Evolutionary conservation across 2,113 vertebrate genomes (phyloP), one percentile per base, ranked within the genome.

Genomic region (Tringa solitaria): DNA sequence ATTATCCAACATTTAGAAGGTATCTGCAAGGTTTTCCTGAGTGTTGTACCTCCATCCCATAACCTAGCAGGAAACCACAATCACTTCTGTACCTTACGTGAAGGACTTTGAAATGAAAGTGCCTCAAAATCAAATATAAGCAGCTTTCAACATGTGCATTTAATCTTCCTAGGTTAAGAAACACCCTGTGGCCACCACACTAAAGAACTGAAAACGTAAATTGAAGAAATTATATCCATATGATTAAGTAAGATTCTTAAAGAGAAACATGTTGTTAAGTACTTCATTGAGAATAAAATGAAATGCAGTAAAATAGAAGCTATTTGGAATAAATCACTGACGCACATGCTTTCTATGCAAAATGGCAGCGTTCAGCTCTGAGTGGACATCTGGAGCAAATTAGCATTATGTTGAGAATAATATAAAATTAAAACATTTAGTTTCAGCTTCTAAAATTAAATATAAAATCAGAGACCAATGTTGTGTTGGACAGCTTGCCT

Each of bases 251-350:
- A 98, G 98, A 98, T 97, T 97, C 98, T 98, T 98, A 98, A 98
- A 96, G 98, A 98, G 97, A 98, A 98, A 97, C 98, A 98, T 95
- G 94, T 98, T 98, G 97, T 97, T 97, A 98, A 98, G 98, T 97
- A 76, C 98, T 98, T 98, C 95, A 97, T 98, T 98, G 98, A 98
- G 98, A 98, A 98, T 97, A 84, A 97, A 98, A 98, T 98, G 97
- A 98, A 98, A 98, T 94, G 95, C 98, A 98, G 98, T 92, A 96
- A 97, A 97, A 97, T 57, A 92, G 95, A 97, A 97, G 95, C 91
- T 97, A 98, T 98, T 98, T 97, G 97, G 98, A 98, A 99, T 98
- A 98, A 98, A 99, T 98, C 98, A 98, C 98, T 98, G 98, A 98
- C 97, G 98, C 98, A 98, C 98, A 98, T 98, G 98, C 98, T 98